Evolutionary conservation across 2,113 vertebrate species (phyloP), one percentile per base, ranked within the genome.

Genomic region (Brachyhypopomus gauderio): DNA sequence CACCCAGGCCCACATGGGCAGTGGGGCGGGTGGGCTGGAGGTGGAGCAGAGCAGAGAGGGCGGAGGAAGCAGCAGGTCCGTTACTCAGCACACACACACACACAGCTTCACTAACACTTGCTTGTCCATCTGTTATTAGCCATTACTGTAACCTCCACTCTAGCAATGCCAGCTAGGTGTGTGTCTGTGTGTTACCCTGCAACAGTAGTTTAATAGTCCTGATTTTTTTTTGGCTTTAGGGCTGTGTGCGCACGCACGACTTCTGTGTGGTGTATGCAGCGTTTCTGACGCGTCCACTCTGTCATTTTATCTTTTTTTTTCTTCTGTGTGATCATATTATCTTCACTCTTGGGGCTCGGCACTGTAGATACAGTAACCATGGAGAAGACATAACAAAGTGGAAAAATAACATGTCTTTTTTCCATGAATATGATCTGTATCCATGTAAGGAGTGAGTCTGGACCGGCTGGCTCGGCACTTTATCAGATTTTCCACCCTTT

Each of bases 1-100:
- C 60, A 45, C 25, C 59, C 70, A 73, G 72, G 55, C 78, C 78
- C 38, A 34, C 59, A 64, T 48, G 59, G 75, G 75, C 75, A 77
- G 59, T 52, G 36, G 72, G 41, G 62, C 60, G 30, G 76, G 77
- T 75, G 69, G 63, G 63, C 78, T 9, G 59, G 70, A 25, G 41
- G 52, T 56, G 76, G 77, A 67, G 16, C 71, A 78, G 38, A 58
- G 64, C 20, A 41, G 72, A 19, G 5, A 38, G 5, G 2, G 30
- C 30, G 62, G 78, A 77, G 84, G 71, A 85, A 82, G 77, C 62
- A 62, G 45, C 71, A 85, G 59, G 25, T 48, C 27, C 73, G 77
- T 20, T 60, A 73, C 72, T 79, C 77, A 80, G 80, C 80, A 63
- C 11, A 85, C 48, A 77, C 45, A 52, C 45, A 52, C 45, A 45